Evolutionary conservation across 2,888 invertebrate species (phyloP).

Genomic region (Caenorhabditis sp.): DNA sequence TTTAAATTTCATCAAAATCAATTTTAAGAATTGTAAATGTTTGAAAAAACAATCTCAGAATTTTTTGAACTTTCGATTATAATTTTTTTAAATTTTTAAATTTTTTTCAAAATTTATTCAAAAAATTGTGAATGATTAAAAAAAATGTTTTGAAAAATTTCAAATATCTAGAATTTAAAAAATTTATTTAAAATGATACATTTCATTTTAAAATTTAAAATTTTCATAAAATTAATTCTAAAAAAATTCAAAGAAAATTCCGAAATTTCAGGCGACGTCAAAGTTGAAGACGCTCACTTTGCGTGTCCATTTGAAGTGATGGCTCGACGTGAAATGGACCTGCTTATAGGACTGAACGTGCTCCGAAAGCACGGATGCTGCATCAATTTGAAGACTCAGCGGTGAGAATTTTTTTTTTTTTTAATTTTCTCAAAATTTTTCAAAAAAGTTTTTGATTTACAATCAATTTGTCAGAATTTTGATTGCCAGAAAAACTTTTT

Average conservation of each 20-base stretch:
- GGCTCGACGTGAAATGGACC: slow-evolving; percentile 98
- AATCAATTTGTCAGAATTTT: too few relatives aligned
- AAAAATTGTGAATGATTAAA: too few relatives aligned
- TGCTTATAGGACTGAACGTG: slow-evolving; percentile 98
- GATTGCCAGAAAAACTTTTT: too few relatives aligned
- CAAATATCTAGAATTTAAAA: neutral
- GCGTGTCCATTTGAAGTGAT: slow-evolving; percentile 97
- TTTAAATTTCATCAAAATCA: too few relatives aligned
- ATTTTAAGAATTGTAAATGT: too few relatives aligned
- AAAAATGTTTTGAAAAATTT: neutral
- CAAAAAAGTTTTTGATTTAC: too few relatives aligned
- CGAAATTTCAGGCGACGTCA: slow-evolving; percentile 87
- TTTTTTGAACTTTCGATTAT: neutral
- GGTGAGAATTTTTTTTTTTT: slow-evolving; percentile 13
- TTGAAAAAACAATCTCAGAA: neutral
- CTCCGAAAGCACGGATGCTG: slow-evolving; percentile 88
- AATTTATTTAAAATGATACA: neutral
- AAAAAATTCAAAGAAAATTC: neutral
- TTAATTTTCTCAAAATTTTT: slow-evolving; percentile 5
- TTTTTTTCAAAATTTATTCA: neutral
- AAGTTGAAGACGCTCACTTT: slow-evolving; percentile 94
- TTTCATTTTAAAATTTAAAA: too few relatives aligned
- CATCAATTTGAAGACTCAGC: slow-evolving; percentile 88
- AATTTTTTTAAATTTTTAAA: neutral
- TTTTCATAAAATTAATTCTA: too few relatives aligned